Percentiles rank a stretch among this genome's conserved stretches.
Evolutionary conservation across 2,888 invertebrate species (phyloP).

Genomic region (Coremacera marginata): DNA sequence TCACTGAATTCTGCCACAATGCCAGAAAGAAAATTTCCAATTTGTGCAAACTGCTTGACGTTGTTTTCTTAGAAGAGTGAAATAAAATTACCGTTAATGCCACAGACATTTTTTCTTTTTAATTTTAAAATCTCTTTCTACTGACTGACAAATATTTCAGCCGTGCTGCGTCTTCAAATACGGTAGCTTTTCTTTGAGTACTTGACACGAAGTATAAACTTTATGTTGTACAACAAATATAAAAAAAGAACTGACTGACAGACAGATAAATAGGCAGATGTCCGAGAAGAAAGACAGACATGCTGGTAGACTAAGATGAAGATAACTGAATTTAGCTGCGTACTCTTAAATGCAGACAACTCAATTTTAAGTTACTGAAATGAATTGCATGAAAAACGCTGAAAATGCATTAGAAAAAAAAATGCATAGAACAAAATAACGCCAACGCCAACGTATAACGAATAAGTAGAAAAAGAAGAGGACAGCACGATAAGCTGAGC

Average conservation of each 20-base stretch:
- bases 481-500: not conserved
- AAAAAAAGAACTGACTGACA: not conserved
- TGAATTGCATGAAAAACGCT: slow-evolving; percentile 14
- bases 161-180: too few relatives aligned
- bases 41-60: not conserved
- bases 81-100: not conserved
- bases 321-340: slow-evolving; percentile 1
- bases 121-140: not conserved
- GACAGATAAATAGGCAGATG: not conserved
- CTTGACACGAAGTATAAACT: too few relatives aligned
- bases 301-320: not conserved
- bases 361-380: slow-evolving; percentile 9
- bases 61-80: not conserved
- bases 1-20: not conserved
- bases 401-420: slow-evolving; percentile 10
- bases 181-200: too few relatives aligned
- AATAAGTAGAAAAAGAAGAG: too few relatives aligned
- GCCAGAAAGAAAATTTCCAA: not conserved
- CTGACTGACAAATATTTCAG: not conserved
- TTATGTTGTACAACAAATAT: not conserved
- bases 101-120: not conserved
- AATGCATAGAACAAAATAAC: slow-evolving; percentile 6
- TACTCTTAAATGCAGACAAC: slow-evolving; percentile 15
- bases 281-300: not conserved
- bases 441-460: not conserved